Percentiles rank a stretch among this genome's conserved stretches.
Evolutionary conservation across 1,140 invertebrate genomes (phyloP).

Genomic region (Drosophila sulfurigaster): DNA sequence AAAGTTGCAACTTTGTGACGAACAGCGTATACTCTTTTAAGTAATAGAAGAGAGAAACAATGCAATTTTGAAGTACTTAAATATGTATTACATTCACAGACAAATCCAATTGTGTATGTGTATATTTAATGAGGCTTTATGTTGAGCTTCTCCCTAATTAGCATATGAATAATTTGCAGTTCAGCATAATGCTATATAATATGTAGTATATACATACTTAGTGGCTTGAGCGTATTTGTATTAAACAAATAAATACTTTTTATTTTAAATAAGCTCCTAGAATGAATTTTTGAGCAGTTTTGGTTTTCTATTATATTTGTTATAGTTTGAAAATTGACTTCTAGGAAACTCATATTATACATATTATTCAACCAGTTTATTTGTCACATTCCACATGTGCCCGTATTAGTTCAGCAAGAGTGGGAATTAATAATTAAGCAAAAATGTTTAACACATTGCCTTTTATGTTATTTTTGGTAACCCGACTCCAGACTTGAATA

Average conservation of each 20-base stretch:
- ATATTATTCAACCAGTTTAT: neutral
- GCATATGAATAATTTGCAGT: neutral
- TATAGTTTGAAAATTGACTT: too few relatives aligned
- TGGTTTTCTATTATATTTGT: too few relatives aligned
- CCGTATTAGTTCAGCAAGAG: neutral
- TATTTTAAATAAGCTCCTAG: neutral
- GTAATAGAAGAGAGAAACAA: neutral
- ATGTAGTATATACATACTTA: too few relatives aligned
- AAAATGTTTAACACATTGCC: constrained; percentile 17
- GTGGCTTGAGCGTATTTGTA: too few relatives aligned
- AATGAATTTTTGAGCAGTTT: too few relatives aligned
- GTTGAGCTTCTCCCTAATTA: neutral
- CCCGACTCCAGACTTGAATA: neutral
- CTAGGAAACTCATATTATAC: neutral
- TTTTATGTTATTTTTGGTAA: constrained; percentile 12
- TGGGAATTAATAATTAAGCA: constrained; percentile 18
- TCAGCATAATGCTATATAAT: neutral
- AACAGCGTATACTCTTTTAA: constrained; percentile 18
- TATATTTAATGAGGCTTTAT: neutral
- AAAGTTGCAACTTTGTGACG: neutral
- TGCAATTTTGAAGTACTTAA: neutral
- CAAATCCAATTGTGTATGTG: neutral
- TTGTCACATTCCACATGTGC: constrained; percentile 3
- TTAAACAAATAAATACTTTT: too few relatives aligned
- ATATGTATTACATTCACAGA: neutral